Evolutionary conservation across 2,888 invertebrate species (phyloP).

Genomic region (Drosophila meridiana): DNA sequence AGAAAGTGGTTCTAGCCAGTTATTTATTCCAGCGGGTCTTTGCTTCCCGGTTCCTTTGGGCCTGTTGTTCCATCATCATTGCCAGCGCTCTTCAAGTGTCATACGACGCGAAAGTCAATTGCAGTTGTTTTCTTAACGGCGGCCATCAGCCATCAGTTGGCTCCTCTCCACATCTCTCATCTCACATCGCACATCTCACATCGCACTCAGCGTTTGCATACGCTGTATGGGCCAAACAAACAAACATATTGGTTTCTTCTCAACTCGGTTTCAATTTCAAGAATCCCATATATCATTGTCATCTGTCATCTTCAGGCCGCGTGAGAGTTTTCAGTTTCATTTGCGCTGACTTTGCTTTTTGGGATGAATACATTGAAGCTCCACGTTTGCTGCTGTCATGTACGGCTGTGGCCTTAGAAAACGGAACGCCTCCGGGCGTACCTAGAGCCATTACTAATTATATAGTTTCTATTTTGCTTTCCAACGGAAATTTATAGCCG

Average conservation of each 20-base stretch:
- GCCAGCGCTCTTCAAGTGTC: conserved; percentile 61
- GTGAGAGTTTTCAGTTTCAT: conserved; percentile 68
- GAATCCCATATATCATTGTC: conserved; percentile 73
- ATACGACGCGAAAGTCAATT: conserved; percentile 66
- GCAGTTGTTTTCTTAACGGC: conserved; percentile 47
- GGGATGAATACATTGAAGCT: conserved; percentile 24
- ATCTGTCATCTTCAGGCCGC: conserved; percentile 52
- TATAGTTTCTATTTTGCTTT: conserved; percentile 69
- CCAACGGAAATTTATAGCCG: conserved; percentile 57
- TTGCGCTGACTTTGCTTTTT: conserved; percentile 38
- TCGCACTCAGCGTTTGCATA: conserved; percentile 17
- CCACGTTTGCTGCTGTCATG: conserved; percentile 9
- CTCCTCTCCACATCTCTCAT: conserved; percentile 11
- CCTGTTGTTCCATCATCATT: conserved; percentile 37
- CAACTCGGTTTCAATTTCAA: conserved; percentile 62
- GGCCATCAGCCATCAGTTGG: conserved; percentile 27
- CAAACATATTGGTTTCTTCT: conserved; percentile 30
- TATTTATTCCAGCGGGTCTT: conserved; percentile 20
- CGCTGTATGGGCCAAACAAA: not conserved
- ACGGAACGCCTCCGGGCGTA: conserved; percentile 58
- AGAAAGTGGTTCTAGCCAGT: conserved; percentile 75
- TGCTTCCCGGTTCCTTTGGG: conserved; percentile 37
- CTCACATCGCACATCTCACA: not conserved
- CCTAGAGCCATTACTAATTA: conserved; percentile 68
- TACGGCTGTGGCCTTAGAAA: conserved; percentile 40